Conservation (phyloP, 37 sponge, comb jelly and placozoan species). For the Spongia lamella region DNA sequence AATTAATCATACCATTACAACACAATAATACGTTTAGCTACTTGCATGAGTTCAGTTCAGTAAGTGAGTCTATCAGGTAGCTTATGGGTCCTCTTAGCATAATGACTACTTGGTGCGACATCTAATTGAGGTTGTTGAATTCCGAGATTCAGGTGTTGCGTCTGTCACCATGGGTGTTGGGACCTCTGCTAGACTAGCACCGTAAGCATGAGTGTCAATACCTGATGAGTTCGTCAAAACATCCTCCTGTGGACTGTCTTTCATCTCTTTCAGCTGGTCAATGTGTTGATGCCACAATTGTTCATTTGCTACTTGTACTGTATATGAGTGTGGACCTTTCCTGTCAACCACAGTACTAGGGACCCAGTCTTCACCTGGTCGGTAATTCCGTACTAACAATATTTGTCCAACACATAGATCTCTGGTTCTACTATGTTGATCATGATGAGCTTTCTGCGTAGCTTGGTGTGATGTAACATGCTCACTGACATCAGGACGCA, state of each 20-base stretch:
- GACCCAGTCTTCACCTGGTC: neutral
- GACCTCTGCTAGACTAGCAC: neutral
- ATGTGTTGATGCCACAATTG: slow-evolving; percentile 4
- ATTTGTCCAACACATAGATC: neutral
- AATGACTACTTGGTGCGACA: too few species aligned
- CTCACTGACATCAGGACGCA: too few species aligned
- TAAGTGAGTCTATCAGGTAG: too few species aligned
- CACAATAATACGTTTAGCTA: too few species aligned
- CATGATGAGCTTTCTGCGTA: slow-evolving; percentile 10
- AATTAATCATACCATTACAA: too few species aligned
- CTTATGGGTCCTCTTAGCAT: too few species aligned
- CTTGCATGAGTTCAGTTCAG: too few species aligned
- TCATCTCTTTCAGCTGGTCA: neutral
- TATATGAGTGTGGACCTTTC: neutral
- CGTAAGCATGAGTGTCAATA: neutral
- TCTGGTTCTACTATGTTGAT: neutral
- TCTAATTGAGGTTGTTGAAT: too few species aligned
- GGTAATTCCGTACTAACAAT: slow-evolving; percentile 1
- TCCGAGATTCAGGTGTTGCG: neutral
- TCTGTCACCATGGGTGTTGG: neutral
- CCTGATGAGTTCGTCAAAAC: neutral
- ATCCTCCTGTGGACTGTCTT: neutral
- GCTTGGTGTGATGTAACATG: neutral
- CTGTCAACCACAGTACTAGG: neutral
- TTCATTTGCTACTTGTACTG: neutral